These are phyloP conservation scores for Eremobia ochroleuca DNA, from an alignment of 2,888 invertebrate species.

Conservation along the genomic window DNA sequence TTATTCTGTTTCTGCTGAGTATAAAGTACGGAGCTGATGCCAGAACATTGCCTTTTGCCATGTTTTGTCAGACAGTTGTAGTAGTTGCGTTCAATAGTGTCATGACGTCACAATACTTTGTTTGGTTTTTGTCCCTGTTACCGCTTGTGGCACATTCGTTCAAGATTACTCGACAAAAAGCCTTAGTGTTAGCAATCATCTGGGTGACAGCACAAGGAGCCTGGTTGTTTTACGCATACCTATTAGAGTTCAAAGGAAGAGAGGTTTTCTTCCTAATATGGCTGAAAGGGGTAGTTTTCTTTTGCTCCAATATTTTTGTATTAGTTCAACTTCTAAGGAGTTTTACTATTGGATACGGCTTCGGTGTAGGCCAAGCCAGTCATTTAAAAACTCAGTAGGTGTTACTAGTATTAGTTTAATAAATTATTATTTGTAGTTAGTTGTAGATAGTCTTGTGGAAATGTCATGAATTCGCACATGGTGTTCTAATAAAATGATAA, in stretches of 20 bases:
- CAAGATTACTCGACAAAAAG: slow-evolving; percentile 87
- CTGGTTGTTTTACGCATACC: slow-evolving; percentile 98
- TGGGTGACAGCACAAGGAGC: slow-evolving; percentile 95
- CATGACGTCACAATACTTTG: slow-evolving; percentile 98
- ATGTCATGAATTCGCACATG: slow-evolving; percentile 32
- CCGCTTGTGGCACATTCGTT: slow-evolving; percentile 95
- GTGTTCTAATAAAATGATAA: slow-evolving; percentile 68
- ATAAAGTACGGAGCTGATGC: slow-evolving; percentile 93
- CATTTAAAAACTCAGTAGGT: slow-evolving; percentile 50
- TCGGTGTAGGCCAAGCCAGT: slow-evolving; percentile 78
- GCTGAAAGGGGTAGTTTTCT: slow-evolving; percentile 96
- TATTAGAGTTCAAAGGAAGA: slow-evolving; percentile 96
- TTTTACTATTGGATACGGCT: slow-evolving; percentile 82
- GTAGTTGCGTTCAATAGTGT: slow-evolving; percentile 99
- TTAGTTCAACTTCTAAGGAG: slow-evolving; percentile 90
- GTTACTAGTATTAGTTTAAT: slow-evolving; percentile 26
- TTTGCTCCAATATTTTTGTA: slow-evolving; percentile 94
- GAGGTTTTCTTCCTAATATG: slow-evolving; percentile 97
- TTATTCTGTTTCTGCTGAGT: slow-evolving; percentile 91
- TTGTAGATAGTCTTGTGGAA: slow-evolving; percentile 64
- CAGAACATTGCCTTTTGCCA: slow-evolving; percentile 95
- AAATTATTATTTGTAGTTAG: slow-evolving; percentile 45
- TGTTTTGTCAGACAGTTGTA: slow-evolving; percentile 96
- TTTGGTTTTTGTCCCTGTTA: slow-evolving; percentile 98
- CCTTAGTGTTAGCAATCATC: slow-evolving; percentile 87